Evolutionary conservation across 2,113 vertebrate genomes (phyloP).

Genomic region (Ceuthmochares aereus): DNA sequence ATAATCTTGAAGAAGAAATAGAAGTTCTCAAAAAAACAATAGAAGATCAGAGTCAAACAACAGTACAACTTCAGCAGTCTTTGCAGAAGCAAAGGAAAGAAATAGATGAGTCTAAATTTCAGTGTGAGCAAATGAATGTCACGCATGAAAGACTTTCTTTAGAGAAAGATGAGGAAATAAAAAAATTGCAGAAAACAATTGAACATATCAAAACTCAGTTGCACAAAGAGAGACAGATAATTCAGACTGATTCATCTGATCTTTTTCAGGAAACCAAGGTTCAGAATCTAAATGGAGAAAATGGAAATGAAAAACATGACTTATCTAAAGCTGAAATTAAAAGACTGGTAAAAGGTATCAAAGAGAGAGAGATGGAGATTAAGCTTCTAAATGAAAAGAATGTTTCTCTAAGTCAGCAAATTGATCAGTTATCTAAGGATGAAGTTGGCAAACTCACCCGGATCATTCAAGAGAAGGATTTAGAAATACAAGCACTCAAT

Average conservation of each 20-base stretch:
- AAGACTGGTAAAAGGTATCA: slow-evolving; percentile 89
- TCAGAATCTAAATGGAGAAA: slow-evolving; percentile 87
- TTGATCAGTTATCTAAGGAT: slow-evolving; percentile 91
- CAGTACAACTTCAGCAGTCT: slow-evolving; percentile 82
- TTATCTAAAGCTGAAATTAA: slow-evolving; percentile 94
- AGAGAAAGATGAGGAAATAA: slow-evolving; percentile 90
- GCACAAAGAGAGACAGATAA: slow-evolving; percentile 71
- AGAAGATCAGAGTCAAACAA: slow-evolving; percentile 86
- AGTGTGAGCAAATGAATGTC: slow-evolving; percentile 85
- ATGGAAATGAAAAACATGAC: slow-evolving; percentile 95
- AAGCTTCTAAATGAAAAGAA: slow-evolving; percentile 94
- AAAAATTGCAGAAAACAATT: slow-evolving; percentile 82
- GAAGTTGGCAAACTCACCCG: slow-evolving; percentile 92
- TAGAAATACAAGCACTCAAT: slow-evolving; percentile 92
- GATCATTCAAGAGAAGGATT: slow-evolving; percentile 92
- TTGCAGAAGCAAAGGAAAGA: slow-evolving; percentile 87
- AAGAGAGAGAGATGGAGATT: slow-evolving; percentile 94
- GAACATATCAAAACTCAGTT: slow-evolving; percentile 81
- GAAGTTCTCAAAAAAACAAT: slow-evolving; percentile 77
- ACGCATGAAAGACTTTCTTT: slow-evolving; percentile 84
- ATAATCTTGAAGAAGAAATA: slow-evolving; percentile 84
- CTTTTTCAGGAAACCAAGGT: slow-evolving; percentile 92
- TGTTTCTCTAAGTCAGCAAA: slow-evolving; percentile 84
- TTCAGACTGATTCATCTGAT: slow-evolving; percentile 77
- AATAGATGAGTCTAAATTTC: slow-evolving; percentile 84